Percentiles rank a stretch among this genome's conserved stretches.
phyloP scores from a whole-genome alignment of 2,888 invertebrate genomes.

The Cecidostiba fungosa region DNA sequence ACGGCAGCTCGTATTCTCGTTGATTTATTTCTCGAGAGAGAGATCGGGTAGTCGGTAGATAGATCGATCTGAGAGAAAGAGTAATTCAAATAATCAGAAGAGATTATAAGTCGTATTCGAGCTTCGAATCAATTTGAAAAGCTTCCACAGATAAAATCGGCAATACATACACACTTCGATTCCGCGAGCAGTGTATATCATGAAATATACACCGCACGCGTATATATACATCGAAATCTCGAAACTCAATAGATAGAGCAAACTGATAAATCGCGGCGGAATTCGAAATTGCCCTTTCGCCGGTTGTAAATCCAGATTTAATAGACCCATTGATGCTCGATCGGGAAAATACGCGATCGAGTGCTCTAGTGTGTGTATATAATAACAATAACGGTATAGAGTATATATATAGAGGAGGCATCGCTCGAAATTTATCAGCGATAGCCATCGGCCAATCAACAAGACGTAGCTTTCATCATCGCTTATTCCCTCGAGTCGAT shows the following conservation, averaged over 20 bases:
- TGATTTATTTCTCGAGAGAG: neutral
- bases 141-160: conserved; percentile 2
- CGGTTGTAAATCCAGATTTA: conserved; percentile 30
- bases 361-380: no score
- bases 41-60: neutral
- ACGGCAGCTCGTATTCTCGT: neutral
- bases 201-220: neutral
- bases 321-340: neutral
- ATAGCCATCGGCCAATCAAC: conserved; percentile 56
- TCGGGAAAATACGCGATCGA: neutral
- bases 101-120: neutral
- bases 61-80: neutral
- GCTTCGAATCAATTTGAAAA: neutral
- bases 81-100: neutral
- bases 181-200: neutral
- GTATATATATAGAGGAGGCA: neutral
- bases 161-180: neutral
- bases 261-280: conserved; percentile 12
- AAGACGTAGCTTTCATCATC: neutral
- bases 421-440: conserved; percentile 39
- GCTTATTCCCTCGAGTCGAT: neutral
- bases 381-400: conserved; percentile 21
- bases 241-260: conserved; percentile 7
- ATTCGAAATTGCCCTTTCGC: conserved; percentile 48
- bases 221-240: neutral